Evolutionary conservation across 2,888 invertebrate genomes (phyloP).

Genomic region (Lomographa bimaculata): DNA sequence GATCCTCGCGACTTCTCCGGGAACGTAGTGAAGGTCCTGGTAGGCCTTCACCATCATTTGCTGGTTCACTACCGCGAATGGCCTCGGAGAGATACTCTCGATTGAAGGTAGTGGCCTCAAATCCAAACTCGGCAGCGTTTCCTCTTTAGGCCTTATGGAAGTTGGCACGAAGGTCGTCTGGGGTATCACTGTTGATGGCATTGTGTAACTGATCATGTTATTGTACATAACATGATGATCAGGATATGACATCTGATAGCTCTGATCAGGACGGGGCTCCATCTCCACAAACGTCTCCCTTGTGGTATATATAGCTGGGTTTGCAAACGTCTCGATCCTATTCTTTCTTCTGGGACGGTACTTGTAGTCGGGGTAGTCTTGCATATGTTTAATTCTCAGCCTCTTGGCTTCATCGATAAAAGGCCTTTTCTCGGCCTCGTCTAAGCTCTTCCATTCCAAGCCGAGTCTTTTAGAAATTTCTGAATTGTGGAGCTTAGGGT

Average conservation of each 20-base stretch:
- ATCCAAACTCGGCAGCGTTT: conserved; percentile 58
- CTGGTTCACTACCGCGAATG: conserved; percentile 73
- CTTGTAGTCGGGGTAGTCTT: conserved; percentile 89
- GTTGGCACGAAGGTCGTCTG: conserved; percentile 60
- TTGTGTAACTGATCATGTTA: conserved; percentile 70
- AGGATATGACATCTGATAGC: conserved; percentile 65
- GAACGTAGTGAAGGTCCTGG: conserved; percentile 73
- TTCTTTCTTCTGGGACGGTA: conserved; percentile 86
- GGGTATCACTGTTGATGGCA: conserved; percentile 54
- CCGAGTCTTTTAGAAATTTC: conserved; percentile 93
- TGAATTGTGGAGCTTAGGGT: conserved; percentile 91
- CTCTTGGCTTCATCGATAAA: conserved; percentile 96
- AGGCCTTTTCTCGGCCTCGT: conserved; percentile 91
- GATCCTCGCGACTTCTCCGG: conserved; percentile 71
- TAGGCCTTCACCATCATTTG: conserved; percentile 81
- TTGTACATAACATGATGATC: conserved; percentile 74
- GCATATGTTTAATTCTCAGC: conserved; percentile 88
- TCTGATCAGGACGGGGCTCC: conserved; percentile 62
- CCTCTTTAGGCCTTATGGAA: conserved; percentile 65
- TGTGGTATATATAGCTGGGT: conserved; percentile 55
- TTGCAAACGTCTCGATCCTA: conserved; percentile 66
- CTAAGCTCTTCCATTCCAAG: conserved; percentile 92
- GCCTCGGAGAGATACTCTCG: conserved; percentile 75
- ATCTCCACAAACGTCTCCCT: conserved; percentile 65
- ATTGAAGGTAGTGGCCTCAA: conserved; percentile 72